These are phyloP conservation scores for Nicator chloris DNA, from an alignment of 2,113 vertebrate genomes.

Conservation along the genomic window DNA sequence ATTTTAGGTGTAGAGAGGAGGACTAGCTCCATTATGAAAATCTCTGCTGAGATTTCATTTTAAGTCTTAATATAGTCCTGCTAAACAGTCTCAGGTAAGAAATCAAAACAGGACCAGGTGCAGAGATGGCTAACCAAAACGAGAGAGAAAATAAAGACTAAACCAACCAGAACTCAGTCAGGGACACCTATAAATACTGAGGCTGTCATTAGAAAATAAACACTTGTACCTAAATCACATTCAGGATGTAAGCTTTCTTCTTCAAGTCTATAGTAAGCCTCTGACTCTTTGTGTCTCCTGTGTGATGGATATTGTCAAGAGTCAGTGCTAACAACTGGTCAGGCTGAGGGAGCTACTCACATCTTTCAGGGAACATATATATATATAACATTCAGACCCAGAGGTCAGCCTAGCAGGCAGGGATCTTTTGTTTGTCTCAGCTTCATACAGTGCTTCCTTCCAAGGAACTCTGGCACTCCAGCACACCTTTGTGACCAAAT, in stretches of 20 bases:
- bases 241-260: not conserved
- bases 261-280: not conserved
- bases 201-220: not conserved
- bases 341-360: not conserved
- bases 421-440: not conserved
- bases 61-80: not conserved
- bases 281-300: not conserved
- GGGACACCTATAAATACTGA: not conserved
- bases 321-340: not conserved
- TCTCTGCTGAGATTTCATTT: not conserved
- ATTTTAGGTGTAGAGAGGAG: not conserved
- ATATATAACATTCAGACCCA: not conserved
- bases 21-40: not conserved
- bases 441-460: not conserved
- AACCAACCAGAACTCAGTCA: not conserved
- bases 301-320: not conserved
- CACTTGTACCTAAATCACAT: not conserved
- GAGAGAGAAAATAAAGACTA: not conserved
- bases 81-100: not conserved
- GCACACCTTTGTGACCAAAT: not conserved
- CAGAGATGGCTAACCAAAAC: not conserved
- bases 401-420: not conserved
- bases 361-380: not conserved
- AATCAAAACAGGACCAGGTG: not conserved
- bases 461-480: not conserved